These are phyloP conservation scores for Babyrousa celebensis DNA, from an alignment of 2,797 vertebrate species.

Conservation along the genomic window DNA sequence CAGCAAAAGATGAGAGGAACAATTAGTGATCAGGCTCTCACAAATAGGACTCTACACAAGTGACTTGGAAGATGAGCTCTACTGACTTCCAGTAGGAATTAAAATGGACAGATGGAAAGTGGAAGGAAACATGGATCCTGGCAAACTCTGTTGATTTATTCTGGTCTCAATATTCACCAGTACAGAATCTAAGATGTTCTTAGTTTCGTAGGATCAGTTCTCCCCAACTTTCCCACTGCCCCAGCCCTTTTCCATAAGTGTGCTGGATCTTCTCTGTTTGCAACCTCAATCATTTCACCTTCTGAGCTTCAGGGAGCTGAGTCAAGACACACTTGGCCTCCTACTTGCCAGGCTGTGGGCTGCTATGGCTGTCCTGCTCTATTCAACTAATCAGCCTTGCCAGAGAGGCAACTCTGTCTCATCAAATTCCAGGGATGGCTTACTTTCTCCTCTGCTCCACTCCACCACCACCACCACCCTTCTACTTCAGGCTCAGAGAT, in stretches of 20 bases:
- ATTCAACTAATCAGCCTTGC: not conserved
- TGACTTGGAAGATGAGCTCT: not conserved
- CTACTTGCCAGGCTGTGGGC: not conserved
- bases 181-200: not conserved
- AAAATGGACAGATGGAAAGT: not conserved
- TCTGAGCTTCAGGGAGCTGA: not conserved
- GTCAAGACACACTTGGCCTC: no score
- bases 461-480: not conserved
- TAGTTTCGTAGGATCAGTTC: not conserved
- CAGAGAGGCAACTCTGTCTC: not conserved
- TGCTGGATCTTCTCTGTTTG: not conserved
- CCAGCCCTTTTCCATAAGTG: not conserved
- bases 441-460: not conserved
- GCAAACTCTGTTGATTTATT: not conserved
- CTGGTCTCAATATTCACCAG: not conserved
- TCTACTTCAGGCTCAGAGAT: not conserved
- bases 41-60: not conserved
- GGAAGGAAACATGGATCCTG: not conserved
- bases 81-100: not conserved
- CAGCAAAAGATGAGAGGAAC: not conserved
- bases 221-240: no score
- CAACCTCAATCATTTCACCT: not conserved
- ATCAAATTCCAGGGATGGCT: not conserved
- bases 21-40: not conserved
- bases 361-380: not conserved